phyloP scores from a whole-genome alignment of 2,888 invertebrate genomes.

The Spilosoma lubricipeda region DNA sequence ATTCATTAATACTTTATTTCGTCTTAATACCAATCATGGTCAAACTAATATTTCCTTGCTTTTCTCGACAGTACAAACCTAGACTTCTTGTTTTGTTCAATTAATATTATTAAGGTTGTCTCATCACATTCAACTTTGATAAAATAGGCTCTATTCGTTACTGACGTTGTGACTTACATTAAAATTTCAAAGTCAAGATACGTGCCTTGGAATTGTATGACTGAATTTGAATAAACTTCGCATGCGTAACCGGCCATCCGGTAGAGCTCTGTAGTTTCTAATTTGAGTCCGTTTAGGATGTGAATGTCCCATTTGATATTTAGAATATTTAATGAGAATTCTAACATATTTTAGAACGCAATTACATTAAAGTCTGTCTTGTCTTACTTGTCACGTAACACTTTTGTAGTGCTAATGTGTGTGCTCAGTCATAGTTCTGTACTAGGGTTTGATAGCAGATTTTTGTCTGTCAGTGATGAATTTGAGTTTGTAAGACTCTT shows the following conservation, averaged over 20 bases:
- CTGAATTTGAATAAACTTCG: conserved; percentile 68
- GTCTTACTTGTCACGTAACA: not conserved
- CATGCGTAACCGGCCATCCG: conserved; percentile 60
- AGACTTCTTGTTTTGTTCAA: not conserved
- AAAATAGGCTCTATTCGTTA: not conserved
- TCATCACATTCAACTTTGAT: not conserved
- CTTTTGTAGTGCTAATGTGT: not conserved
- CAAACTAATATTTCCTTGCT: not conserved
- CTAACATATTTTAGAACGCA: not conserved
- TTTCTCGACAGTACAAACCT: not conserved
- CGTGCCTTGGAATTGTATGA: conserved; percentile 74
- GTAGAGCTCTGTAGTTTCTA: conserved; percentile 60
- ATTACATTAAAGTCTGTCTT: not conserved
- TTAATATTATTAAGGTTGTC: not conserved
- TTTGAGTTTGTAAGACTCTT: not conserved
- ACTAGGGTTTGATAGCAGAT: not conserved
- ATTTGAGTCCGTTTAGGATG: conserved; percentile 62
- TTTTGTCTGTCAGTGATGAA: not conserved
- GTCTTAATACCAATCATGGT: not conserved
- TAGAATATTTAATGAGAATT: conserved; percentile 36
- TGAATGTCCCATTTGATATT: conserved; percentile 54
- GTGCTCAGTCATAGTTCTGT: too few species aligned
- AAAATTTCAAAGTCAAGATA: conserved; percentile 49
- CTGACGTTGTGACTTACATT: conserved; percentile 12
- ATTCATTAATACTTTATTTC: not conserved